These are phyloP conservation scores for Scaptomyza cyrtandrae DNA, from an alignment of 2,888 invertebrate genomes.

Conservation along the genomic window DNA sequence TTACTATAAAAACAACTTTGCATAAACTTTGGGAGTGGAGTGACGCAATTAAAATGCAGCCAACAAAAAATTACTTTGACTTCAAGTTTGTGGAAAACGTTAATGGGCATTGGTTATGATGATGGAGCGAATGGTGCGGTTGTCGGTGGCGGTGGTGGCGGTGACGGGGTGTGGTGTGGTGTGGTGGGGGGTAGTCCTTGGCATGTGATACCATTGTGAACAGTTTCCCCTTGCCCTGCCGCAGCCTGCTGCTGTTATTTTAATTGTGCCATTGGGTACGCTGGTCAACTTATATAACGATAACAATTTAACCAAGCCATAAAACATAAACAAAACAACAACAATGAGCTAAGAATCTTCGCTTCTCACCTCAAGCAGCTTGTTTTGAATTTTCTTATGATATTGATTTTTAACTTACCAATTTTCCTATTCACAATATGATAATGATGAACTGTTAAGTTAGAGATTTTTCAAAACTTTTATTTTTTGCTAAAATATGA, in stretches of 20 bases:
- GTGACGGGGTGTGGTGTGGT: background rate
- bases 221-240: background rate
- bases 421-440: too few species aligned
- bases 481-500: too few species aligned
- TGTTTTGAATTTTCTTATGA: too few species aligned
- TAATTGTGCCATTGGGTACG: conserved; percentile 45
- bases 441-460: too few species aligned
- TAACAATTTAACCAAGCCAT: conserved; percentile 24
- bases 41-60: conserved; percentile 45
- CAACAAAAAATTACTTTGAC: conserved; percentile 1
- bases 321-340: conserved; percentile 12
- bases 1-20: conserved; percentile 47
- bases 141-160: too few species aligned
- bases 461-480: too few species aligned
- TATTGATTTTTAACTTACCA: too few species aligned
- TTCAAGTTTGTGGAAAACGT: conserved; percentile 8
- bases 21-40: conserved; percentile 11
- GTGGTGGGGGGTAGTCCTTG: background rate
- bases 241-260: conserved; percentile 20
- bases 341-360: background rate
- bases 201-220: conserved; percentile 52
- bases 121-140: background rate
- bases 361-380: too few species aligned
- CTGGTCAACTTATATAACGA: conserved; percentile 40
- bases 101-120: conserved; percentile 5